These are phyloP conservation scores for Lathamus discolor DNA, from an alignment of 2,113 vertebrate species.

Conservation along the genomic window DNA sequence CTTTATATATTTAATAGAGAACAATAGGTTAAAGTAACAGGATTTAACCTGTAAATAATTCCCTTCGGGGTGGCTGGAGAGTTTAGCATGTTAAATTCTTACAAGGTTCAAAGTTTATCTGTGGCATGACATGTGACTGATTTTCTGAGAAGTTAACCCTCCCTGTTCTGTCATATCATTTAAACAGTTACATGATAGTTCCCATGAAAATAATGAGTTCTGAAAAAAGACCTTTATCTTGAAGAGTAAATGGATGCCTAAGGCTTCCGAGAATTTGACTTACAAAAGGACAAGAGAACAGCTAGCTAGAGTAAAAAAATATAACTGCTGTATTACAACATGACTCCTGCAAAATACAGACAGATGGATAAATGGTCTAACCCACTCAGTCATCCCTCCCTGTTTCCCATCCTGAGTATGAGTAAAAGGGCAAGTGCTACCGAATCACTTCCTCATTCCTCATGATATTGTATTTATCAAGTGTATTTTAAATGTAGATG, in stretches of 20 bases:
- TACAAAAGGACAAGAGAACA: constrained; percentile 10
- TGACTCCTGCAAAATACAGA: constrained; percentile 30
- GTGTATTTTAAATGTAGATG: constrained; percentile 3
- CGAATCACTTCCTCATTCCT: constrained; percentile 1
- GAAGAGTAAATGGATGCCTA: background rate
- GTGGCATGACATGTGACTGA: background rate
- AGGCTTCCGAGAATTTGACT: background rate
- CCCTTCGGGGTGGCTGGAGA: background rate
- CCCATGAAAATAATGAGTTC: background rate
- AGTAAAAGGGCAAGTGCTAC: constrained; percentile 13
- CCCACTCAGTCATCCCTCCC: constrained; percentile 38
- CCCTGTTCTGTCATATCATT: background rate
- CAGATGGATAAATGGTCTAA: constrained; percentile 23
- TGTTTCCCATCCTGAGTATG: background rate
- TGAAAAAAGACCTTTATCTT: background rate
- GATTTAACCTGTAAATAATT: background rate
- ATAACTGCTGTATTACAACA: background rate
- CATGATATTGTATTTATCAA: constrained; percentile 21
- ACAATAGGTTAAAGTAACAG: background rate
- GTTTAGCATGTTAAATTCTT: background rate
- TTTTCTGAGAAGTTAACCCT: background rate
- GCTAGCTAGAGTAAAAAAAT: background rate
- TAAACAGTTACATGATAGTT: background rate
- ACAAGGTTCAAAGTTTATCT: background rate
- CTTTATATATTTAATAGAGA: background rate